Evolutionary conservation across 2,113 vertebrate species (phyloP).

Genomic region (Chrysochloris asiatica): DNA sequence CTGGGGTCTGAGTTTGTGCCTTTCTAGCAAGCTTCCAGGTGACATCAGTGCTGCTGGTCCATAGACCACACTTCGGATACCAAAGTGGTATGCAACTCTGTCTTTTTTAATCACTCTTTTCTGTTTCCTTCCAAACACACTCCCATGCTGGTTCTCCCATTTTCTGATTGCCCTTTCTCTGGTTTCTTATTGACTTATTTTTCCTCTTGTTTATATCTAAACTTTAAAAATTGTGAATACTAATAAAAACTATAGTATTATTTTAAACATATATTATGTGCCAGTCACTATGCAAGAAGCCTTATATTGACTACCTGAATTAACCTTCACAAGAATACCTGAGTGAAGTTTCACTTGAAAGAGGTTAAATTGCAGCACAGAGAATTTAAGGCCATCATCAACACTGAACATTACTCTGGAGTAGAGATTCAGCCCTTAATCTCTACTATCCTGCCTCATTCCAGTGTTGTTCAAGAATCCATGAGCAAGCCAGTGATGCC

Average conservation of each 20-base stretch:
- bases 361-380: background rate
- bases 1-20: background rate
- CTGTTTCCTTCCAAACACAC: background rate
- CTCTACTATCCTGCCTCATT: background rate
- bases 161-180: background rate
- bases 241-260: constrained; percentile 1
- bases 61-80: background rate
- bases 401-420: background rate
- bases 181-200: background rate
- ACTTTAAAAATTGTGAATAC: background rate
- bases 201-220: background rate
- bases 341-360: background rate
- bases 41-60: background rate
- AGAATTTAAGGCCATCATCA: background rate
- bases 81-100: background rate
- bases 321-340: background rate
- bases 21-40: background rate
- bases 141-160: background rate
- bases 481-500: background rate
- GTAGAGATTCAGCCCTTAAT: background rate
- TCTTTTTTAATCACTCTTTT: background rate
- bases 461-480: background rate
- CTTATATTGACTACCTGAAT: background rate
- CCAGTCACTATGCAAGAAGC: background rate
- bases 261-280: background rate